phyloP scores from a whole-genome alignment of 1,140 invertebrate species.

The Cryptotermes secundus region DNA sequence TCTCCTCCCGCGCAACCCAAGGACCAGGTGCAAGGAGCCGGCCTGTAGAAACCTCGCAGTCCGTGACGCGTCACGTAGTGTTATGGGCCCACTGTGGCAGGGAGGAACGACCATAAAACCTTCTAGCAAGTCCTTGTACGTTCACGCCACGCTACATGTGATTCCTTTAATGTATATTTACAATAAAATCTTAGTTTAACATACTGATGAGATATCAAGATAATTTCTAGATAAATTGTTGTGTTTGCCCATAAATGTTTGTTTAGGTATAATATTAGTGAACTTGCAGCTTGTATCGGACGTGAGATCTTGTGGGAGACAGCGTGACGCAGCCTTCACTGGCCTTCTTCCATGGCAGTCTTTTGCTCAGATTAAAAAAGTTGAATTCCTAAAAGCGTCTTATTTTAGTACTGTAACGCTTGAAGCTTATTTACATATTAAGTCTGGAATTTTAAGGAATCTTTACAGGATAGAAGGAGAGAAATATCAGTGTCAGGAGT shows the following conservation, averaged over 20 bases:
- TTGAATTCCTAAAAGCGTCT: neutral
- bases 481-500: no score
- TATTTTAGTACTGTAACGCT: neutral
- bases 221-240: neutral
- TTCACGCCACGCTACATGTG: neutral
- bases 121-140: neutral
- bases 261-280: neutral
- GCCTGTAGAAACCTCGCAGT: no score
- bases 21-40: no score
- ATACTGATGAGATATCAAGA: neutral
- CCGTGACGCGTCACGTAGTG: no score
- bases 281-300: neutral
- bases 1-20: no score
- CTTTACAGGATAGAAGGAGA: no score
- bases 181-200: neutral
- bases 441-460: neutral
- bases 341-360: neutral
- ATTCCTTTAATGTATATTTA: neutral
- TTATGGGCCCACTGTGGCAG: no score
- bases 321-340: neutral
- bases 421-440: neutral
- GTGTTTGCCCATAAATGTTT: constrained; percentile 7
- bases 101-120: neutral
- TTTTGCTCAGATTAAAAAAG: neutral
- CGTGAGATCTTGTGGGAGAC: neutral